Conservation (phyloP, 2,797 vertebrate species). For the Craterocephalus amniculus region DNA sequence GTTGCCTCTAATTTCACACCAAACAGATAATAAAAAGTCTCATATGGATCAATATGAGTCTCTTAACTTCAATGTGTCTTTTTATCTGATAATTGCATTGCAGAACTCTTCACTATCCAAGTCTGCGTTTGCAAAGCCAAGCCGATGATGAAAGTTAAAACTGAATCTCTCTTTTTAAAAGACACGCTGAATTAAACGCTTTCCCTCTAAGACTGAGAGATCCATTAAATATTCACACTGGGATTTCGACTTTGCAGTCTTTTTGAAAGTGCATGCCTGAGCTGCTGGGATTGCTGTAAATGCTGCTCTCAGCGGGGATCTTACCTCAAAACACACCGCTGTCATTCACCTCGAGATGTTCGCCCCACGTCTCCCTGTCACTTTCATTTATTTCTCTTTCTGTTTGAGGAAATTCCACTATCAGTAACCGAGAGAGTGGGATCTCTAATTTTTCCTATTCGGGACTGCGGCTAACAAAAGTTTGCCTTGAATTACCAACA, state of each 20-base stretch:
- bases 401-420: conserved; percentile 20
- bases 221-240: conserved; percentile 13
- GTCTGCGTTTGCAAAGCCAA: background rate
- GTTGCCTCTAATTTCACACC: too few relatives aligned
- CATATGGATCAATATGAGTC: background rate
- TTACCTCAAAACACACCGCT: conserved; percentile 42
- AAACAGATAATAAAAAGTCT: background rate
- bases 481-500: conserved; percentile 41
- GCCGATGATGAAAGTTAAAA: background rate
- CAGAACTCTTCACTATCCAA: background rate
- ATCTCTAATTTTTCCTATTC: conserved; percentile 14
- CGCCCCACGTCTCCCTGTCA: conserved; percentile 48
- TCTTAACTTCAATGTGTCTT: background rate
- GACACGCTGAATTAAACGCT: background rate
- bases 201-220: background rate
- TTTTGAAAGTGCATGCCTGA: conserved; percentile 30
- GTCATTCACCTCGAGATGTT: conserved; percentile 52
- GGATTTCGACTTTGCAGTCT: conserved; percentile 17
- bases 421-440: conserved; percentile 12
- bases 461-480: conserved; percentile 8
- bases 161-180: background rate
- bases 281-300: conserved; percentile 39
- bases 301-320: conserved; percentile 38
- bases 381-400: conserved; percentile 35
- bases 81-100: background rate